Conservation (phyloP, 2,113 vertebrate genomes). For the Sinocyclocheilus maitianheensis region DNA sequence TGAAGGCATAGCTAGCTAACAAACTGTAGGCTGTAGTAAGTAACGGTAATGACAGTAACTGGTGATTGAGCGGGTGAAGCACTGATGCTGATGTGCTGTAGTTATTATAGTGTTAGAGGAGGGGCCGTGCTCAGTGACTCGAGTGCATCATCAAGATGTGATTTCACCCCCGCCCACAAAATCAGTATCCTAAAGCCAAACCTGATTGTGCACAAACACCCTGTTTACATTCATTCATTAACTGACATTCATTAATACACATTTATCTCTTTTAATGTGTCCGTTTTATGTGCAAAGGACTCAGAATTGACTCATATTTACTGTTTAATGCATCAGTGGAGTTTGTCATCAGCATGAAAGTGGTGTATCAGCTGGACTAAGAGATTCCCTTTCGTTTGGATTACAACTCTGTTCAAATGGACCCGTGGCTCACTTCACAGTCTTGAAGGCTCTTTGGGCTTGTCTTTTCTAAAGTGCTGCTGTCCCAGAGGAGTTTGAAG, state of each 20-base stretch:
- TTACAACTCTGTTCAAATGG: slow-evolving; percentile 23
- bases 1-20: too few species aligned
- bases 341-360: background rate
- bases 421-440: slow-evolving; percentile 25
- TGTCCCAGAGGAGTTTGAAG: slow-evolving; percentile 26
- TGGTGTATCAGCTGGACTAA: background rate
- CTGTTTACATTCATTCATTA: background rate
- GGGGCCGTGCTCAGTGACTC: too few species aligned
- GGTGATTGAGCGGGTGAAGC: too few species aligned
- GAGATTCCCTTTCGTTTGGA: slow-evolving; percentile 10
- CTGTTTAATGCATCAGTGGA: slow-evolving; percentile 2
- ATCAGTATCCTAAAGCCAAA: too few species aligned
- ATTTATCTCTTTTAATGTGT: background rate
- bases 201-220: too few species aligned
- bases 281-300: background rate
- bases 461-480: slow-evolving; percentile 15
- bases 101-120: too few species aligned
- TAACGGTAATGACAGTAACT: too few species aligned
- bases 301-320: slow-evolving; percentile 3
- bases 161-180: too few species aligned
- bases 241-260: too few species aligned
- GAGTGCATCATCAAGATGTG: too few species aligned
- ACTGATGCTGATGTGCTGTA: too few species aligned
- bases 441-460: slow-evolving; percentile 25
- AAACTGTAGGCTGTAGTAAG: too few species aligned